Base-by-base conservation (phyloP, 2,113 vertebrate genomes). In the Anoura caudifer region DNA sequence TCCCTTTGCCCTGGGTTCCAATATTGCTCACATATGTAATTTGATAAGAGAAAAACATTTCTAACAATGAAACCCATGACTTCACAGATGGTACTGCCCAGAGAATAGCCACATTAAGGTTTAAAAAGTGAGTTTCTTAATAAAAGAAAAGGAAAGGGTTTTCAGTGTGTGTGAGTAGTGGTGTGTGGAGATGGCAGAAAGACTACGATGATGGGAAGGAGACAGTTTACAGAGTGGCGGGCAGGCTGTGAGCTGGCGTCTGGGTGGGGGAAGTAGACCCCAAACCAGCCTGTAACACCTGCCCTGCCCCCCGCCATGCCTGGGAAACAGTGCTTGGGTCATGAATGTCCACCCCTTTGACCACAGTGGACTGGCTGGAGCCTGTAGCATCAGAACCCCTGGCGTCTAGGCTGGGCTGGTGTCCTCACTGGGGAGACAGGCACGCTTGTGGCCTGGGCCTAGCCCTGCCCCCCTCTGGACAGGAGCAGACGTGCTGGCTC, bases 11-110 rank as follows among this genome's bases (percentile, higher is more conserved):
- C 47, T 8, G 0, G 47, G 3, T 12, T 67, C 31, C 15, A 9
- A 41, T 36, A 14, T 12, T 1, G 26, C 61, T 14, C 9, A 12
- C 45, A 1, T 1, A 0, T 33, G 47, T 4, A 7, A 4, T 50
- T 28, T n/a, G 6, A 52, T 12, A 4, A 20, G 13, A 13, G 43
- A 17, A 67, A 85, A 41, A 61, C n/a, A 24, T 61, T 69, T 76
- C 77, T 19, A 33, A 50, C 47, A n/a, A 4, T 41, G n/a, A 59
- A 28, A 41, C 26, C 59, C 3, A 2, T 2, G 22, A 24, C 22
- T 24, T 54, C 8, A 15, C 36, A 43, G 45, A 31, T 17, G 45
- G 16, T n/a, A 5, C 36, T 17, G 13, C 86, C 86, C 67, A 12
- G 28, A 36, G 70, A 82, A 24, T 12, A 28, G 47, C 59, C n/a